Evolutionary conservation across 2,888 invertebrate genomes (phyloP), one percentile per base, ranked within the genome.

Genomic region (Eustalomyia histrio): DNA sequence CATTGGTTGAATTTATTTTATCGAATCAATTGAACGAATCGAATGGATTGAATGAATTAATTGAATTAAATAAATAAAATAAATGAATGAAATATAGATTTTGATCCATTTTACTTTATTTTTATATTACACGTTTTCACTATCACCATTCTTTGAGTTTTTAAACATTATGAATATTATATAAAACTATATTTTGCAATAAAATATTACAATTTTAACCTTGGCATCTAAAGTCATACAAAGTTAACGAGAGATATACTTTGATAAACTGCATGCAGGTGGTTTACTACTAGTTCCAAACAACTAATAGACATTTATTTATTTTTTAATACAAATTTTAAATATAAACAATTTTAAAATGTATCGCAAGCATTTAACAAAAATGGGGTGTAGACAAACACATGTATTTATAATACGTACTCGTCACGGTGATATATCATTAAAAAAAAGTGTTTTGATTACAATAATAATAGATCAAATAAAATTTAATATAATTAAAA

Each of bases 151-250:
- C 39, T 39, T 35, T 35, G 7, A 7, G 35, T 8, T 35, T 35
- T 9, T 35, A 35, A 35, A 35, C 39, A 39, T 39, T 39, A 12
- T 2, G 39, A 39, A 29, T 29, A 6, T 39, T 12, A 39, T 39
- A 39, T 35, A 35, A 35, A 35, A 35, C 3, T 35, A 35, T 35
- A 35, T 35, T 35, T 10, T 39, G 10, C 14, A 10, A 39, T 39
- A 39, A 39, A 39, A 67, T 72, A 68, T 58, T 53, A 61, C 47
- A 79, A 71, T 67, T 17, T 58, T 64, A 60, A 73, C 80, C 80
- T 80, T 80, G 80, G 58, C 80, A 80, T 80, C 73, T 76, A 80
- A 80, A 80, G 68, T 64, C 71, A 50, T 61, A 58, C 17, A 75
- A 39, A 72, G 8, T 52, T 43, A 35, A 39, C 33, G 9, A 58